Evolutionary conservation across 92 coral and sea anemone species (phyloP).

Genomic region (Epizoanthus illoricatus): DNA sequence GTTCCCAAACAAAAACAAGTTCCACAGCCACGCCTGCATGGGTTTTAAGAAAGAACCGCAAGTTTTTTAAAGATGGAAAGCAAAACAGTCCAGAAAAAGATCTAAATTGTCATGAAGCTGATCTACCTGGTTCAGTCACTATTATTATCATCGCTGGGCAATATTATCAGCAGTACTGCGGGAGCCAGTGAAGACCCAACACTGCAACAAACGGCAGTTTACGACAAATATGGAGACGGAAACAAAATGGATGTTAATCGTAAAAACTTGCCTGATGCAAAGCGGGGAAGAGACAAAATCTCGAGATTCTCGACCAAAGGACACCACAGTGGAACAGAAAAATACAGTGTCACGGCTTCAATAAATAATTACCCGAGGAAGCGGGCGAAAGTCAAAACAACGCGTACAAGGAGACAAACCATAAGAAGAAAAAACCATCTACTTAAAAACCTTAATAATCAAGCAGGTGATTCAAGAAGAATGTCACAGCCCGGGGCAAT

Average conservation of each 20-base stretch:
- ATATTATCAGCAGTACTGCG: not conserved
- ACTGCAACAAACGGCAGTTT: not conserved
- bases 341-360: not conserved
- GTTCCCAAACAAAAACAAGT: not conserved
- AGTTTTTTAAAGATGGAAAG: not conserved
- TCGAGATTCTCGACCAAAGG: not conserved
- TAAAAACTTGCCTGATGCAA: not conserved
- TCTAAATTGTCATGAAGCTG: conserved; percentile 3
- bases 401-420: conserved; percentile 3
- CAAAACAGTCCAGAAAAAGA: not conserved
- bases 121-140: not conserved
- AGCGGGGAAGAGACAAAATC: not conserved
- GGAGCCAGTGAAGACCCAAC: not conserved
- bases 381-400: too few relatives aligned
- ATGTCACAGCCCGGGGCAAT: not conserved
- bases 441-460: not conserved
- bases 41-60: not conserved
- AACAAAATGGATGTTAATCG: not conserved
- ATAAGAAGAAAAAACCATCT: not conserved
- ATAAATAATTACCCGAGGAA: not conserved
- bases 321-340: not conserved
- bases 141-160: not conserved
- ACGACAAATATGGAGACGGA: not conserved
- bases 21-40: too few relatives aligned
- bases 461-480: not conserved